A percentile compares a stretch with the other conserved stretches of the same genome.
These are phyloP conservation scores for Rotaria macrura DNA, from an alignment of 2,888 invertebrate genomes.

Conservation along the genomic window DNA sequence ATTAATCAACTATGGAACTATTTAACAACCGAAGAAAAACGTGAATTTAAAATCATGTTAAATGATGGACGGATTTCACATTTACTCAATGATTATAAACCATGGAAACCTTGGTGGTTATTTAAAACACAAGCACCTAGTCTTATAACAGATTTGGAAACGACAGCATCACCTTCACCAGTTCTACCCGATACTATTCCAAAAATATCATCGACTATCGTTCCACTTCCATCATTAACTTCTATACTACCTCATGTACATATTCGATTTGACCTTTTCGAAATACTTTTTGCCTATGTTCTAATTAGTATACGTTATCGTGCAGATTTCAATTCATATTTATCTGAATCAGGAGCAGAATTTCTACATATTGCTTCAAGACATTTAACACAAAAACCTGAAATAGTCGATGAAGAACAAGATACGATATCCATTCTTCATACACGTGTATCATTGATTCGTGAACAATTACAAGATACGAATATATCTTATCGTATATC, in stretches of 20 bases:
- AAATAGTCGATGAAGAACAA: background rate
- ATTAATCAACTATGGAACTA: background rate
- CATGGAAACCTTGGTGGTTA: conserved; percentile 21
- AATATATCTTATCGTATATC: background rate
- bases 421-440: background rate
- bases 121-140: background rate
- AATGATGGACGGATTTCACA: background rate
- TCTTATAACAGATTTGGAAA: background rate
- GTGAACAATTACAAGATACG: background rate
- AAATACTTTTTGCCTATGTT: background rate
- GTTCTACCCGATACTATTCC: background rate
- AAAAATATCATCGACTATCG: background rate
- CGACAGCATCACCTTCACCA: background rate
- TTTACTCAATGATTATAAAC: conserved; percentile 8
- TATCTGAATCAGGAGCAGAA: background rate
- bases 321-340: background rate
- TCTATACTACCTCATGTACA: background rate
- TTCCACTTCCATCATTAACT: conserved; percentile 12
- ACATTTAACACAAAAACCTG: background rate
- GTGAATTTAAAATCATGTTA: background rate
- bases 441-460: background rate
- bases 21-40: background rate
- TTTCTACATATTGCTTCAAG: background rate
- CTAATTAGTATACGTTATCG: background rate
- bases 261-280: conserved; percentile 7